Evolutionary conservation across 1,140 invertebrate species (phyloP), one percentile per base, ranked within the genome.

Genomic region (Vanessa tameamea): DNA sequence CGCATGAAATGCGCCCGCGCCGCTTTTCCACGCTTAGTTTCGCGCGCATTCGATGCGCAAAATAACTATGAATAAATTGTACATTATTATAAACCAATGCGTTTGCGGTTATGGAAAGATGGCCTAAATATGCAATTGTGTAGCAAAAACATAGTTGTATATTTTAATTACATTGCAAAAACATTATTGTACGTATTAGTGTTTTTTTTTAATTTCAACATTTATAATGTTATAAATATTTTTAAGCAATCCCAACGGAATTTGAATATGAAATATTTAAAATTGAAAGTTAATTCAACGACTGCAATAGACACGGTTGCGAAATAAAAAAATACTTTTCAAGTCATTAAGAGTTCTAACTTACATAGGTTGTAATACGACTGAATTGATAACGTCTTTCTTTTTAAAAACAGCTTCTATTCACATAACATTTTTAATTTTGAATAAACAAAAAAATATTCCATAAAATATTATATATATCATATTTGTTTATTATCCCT

Each of bases 1-100:
- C 78, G 82, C 80, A 82, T 81, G 79, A 83, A 83, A 83, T 84
- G 88, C 85, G 85, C 83, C 80, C 73, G 86, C 85, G 87, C 81
- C 81, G 82, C 84, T 88, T 88, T 88, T 89, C 85, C 88, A 87
- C 84, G 82, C 79, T 83, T 73, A 78, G 80, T 86, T 91, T 91
- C 87, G 86, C 86, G 87, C 87, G 87, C 85, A 87, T 85, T 87
- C 78, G 75, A 82, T 66, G 82, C 78, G 78, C 76, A 66, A 83
- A 81, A 79, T 79, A 75, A 75, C 31, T 47, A 57, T 71, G 57
- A 75, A 75, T 64, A 57, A 75, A 77, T 67, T 78, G 48, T 64
- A 31, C 61, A 72, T 73, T 73, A 75, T 63, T 68, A 68, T 43
- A 59, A 47, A 51, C 55, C 47, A 51, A 73, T 59, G 51, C 64